Percentiles rank a stretch among this genome's conserved stretches.
Conservation (phyloP, 2,113 vertebrate genomes). For the Rhinolophus sinicus region DNA sequence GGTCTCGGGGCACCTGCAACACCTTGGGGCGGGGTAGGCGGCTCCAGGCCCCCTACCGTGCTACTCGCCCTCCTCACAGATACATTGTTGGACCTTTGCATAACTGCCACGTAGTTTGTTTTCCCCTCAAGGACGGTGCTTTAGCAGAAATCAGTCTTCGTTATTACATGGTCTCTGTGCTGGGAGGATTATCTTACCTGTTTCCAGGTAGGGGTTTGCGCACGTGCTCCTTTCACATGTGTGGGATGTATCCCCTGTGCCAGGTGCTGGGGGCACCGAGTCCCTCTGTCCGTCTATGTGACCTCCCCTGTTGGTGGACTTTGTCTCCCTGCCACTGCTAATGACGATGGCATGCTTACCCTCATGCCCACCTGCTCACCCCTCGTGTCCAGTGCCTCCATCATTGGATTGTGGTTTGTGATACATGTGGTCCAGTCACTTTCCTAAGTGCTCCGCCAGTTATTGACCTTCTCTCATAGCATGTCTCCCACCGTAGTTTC, state of each 20-base stretch:
- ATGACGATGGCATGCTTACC: rapidly evolving
- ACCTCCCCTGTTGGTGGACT: neutral
- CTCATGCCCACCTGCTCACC: neutral
- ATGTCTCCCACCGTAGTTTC: neutral
- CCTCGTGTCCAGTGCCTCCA: neutral
- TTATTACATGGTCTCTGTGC: neutral
- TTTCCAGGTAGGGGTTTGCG: neutral
- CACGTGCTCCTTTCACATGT: neutral
- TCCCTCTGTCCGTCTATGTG: neutral
- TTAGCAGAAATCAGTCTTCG: neutral
- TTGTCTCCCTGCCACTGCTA: neutral
- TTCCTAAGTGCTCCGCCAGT: neutral
- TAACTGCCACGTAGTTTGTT: neutral
- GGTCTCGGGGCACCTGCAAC: no score
- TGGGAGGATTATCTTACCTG: neutral
- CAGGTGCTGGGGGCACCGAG: rapidly evolving
- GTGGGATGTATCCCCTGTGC: neutral
- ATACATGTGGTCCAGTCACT: neutral
- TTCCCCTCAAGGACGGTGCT: neutral
- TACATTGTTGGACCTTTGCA: neutral
- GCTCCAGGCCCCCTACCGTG: neutral
- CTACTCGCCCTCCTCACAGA: neutral
- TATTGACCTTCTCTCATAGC: no score
- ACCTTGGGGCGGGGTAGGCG: no score
- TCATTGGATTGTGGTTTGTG: no score